A percentile compares a stretch with the other conserved stretches of the same genome.
These are phyloP conservation scores for Esox niger DNA, from an alignment of 2,113 vertebrate species.

Conservation along the genomic window DNA sequence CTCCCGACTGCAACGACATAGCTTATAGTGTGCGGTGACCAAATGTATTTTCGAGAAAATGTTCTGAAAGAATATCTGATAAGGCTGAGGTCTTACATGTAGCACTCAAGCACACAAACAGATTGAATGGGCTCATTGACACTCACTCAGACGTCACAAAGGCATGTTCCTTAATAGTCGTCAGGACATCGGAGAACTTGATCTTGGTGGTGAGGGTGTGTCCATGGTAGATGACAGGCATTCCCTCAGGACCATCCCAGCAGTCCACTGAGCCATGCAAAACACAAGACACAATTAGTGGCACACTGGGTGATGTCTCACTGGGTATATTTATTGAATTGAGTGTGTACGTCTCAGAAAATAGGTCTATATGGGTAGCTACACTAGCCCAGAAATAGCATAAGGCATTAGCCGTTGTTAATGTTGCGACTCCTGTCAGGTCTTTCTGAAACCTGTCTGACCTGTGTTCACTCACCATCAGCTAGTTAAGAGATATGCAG, in stretches of 20 bases:
- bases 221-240: slow-evolving; percentile 98
- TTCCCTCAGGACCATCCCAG: slow-evolving; percentile 96
- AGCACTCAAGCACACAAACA: slow-evolving; percentile 2
- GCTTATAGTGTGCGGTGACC: no score
- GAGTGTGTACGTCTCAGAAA: no score
- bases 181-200: slow-evolving; percentile 91
- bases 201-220: slow-evolving; percentile 99
- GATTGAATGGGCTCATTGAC: neutral
- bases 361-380: no score
- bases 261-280: slow-evolving; percentile 91
- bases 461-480: slow-evolving; percentile 15
- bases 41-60: no score
- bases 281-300: slow-evolving; percentile 8
- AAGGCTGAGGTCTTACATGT: no score
- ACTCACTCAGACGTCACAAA: slow-evolving; percentile 98
- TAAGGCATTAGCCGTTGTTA: no score
- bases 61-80: no score
- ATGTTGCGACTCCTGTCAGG: no score
- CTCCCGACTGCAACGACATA: no score
- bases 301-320: neutral
- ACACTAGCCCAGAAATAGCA: no score
- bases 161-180: slow-evolving; percentile 96
- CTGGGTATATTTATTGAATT: neutral
- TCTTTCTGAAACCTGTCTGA: slow-evolving; percentile 41
- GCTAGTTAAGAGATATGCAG: no score